These are phyloP conservation scores for Theodoxus fluviatilis DNA, from an alignment of 2,888 invertebrate species.

Conservation along the genomic window DNA sequence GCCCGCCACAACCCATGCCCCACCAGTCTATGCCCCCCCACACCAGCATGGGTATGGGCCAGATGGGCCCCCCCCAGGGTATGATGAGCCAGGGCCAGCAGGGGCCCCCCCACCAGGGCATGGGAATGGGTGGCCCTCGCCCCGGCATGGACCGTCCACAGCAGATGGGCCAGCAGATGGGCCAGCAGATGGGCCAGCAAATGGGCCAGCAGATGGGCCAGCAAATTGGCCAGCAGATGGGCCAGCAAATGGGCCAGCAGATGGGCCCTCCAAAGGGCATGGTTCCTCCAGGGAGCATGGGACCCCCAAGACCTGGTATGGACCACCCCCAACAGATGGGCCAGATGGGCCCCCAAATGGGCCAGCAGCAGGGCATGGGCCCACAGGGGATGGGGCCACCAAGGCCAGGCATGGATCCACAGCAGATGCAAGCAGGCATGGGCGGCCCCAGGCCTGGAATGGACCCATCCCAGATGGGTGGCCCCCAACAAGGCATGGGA, in stretches of 20 bases:
- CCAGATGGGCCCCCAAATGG: constrained; percentile 25
- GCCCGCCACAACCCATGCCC: constrained; percentile 15
- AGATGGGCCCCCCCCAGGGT: neutral
- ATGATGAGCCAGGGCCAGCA: neutral
- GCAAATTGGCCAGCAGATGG: constrained; percentile 12
- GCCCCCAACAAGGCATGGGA: constrained; percentile 18
- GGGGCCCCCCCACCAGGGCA: constrained; percentile 7
- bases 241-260: constrained; percentile 22
- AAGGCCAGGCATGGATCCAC: constrained; percentile 23
- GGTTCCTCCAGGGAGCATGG: constrained; percentile 15
- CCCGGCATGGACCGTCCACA: constrained; percentile 13
- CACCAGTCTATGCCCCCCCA: neutral
- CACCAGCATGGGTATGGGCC: too few relatives aligned
- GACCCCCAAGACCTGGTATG: constrained; percentile 24
- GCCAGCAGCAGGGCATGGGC: constrained; percentile 15
- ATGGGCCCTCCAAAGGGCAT: constrained; percentile 23
- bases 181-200: constrained; percentile 19
- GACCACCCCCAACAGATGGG: constrained; percentile 23
- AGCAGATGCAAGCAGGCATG: constrained; percentile 10
- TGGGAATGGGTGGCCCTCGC: constrained; percentile 26
- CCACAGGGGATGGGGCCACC: constrained; percentile 21
- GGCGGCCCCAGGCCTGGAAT: constrained; percentile 18
- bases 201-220: constrained; percentile 11
- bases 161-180: constrained; percentile 14
- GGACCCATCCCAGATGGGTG: constrained; percentile 9